phyloP scores from a whole-genome alignment of 2,113 vertebrate genomes.

The Hyaena hyaena region DNA sequence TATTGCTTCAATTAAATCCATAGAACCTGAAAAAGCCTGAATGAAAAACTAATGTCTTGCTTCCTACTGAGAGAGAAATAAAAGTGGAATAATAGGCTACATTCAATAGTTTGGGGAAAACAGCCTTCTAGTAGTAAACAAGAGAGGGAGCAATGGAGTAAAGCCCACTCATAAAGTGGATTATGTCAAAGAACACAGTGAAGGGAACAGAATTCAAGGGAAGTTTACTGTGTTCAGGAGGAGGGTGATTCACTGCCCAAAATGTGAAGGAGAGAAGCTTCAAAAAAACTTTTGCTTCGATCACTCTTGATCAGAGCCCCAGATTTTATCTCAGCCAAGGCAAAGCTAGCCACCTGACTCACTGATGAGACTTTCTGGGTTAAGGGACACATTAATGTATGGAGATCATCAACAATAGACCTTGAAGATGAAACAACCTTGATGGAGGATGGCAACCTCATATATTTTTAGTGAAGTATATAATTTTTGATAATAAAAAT shows the following conservation, averaged over 20 bases:
- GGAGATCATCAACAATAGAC: neutral
- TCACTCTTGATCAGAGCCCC: neutral
- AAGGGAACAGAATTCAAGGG: neutral
- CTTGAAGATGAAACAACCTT: neutral
- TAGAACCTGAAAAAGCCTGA: neutral
- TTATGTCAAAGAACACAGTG: neutral
- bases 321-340: neutral
- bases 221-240: neutral
- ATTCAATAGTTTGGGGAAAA: neutral
- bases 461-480: neutral
- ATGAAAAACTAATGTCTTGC: neutral
- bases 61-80: neutral
- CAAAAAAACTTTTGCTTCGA: neutral
- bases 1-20: slow-evolving; percentile 39
- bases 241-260: neutral
- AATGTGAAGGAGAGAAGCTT: neutral
- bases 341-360: neutral
- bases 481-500: neutral
- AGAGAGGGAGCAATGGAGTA: neutral
- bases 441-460: neutral
- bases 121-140: neutral
- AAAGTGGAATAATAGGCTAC: neutral
- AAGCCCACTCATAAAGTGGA: neutral
- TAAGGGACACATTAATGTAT: neutral
- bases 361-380: neutral